phyloP scores from a whole-genome alignment of 1,140 invertebrate genomes.

The Mycetomoellerius zeteki region DNA sequence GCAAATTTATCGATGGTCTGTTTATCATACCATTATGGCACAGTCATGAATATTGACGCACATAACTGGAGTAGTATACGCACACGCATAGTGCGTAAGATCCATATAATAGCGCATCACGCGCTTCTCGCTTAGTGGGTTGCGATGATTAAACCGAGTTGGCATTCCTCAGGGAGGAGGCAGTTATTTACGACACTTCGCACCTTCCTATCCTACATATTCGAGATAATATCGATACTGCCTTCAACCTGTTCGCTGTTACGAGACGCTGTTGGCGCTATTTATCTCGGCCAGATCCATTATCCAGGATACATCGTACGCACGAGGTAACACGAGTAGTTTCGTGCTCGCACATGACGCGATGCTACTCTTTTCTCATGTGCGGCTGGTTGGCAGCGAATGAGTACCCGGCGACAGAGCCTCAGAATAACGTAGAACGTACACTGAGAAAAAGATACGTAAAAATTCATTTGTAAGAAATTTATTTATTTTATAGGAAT shows the following conservation, averaged over 20 bases:
- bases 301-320: constrained; percentile 63
- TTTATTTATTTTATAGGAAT: no score
- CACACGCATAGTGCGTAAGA: constrained; percentile 52
- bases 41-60: constrained; percentile 72
- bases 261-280: constrained; percentile 60
- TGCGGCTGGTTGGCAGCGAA: background rate
- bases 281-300: constrained; percentile 74
- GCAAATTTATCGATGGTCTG: constrained; percentile 39
- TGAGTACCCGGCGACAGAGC: constrained; percentile 52
- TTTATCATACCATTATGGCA: constrained; percentile 62
- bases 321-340: constrained; percentile 69
- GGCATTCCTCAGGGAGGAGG: constrained; percentile 71
- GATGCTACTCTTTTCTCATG: constrained; percentile 32
- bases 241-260: constrained; percentile 31
- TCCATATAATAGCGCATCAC: constrained; percentile 34
- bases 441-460: no score
- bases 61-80: constrained; percentile 25
- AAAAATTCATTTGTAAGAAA: no score
- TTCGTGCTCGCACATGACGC: constrained; percentile 28
- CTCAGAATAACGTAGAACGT: constrained; percentile 6
- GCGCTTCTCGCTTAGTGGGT: constrained; percentile 62
- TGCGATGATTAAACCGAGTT: constrained; percentile 72
- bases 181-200: constrained; percentile 73
- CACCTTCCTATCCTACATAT: constrained; percentile 50
- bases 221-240: constrained; percentile 71